phyloP scores from a whole-genome alignment of 2,888 invertebrate genomes.

The Orthonevra nobilis region DNA sequence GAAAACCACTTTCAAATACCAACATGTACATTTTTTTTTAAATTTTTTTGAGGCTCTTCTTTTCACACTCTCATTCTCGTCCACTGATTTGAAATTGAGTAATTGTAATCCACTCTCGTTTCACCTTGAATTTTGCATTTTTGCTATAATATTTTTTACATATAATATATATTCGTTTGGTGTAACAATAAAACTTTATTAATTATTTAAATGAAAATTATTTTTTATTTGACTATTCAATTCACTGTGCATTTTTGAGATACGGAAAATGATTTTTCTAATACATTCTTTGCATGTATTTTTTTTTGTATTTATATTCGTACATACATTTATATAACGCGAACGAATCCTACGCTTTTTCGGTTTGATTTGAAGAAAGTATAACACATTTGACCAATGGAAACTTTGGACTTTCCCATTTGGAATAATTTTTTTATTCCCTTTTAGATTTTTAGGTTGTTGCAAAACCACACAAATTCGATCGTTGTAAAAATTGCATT shows the following conservation, averaged over 20 bases:
- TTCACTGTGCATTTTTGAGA: slow-evolving; percentile 48
- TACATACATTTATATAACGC: slow-evolving; percentile 56
- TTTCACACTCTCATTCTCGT: slow-evolving; percentile 67
- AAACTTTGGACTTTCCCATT: slow-evolving; percentile 57
- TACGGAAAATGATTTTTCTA: slow-evolving; percentile 9
- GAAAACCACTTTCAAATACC: slow-evolving; percentile 51
- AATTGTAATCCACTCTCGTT: slow-evolving; percentile 68
- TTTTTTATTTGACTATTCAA: slow-evolving; percentile 28
- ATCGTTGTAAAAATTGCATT: slow-evolving; percentile 61
- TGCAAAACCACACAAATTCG: slow-evolving; percentile 47
- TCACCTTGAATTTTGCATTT: slow-evolving; percentile 68
- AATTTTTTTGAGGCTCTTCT: slow-evolving; percentile 28
- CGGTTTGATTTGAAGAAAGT: slow-evolving; percentile 31
- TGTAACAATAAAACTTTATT: slow-evolving; percentile 27
- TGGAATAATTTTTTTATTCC: slow-evolving; percentile 14
- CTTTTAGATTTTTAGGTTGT: slow-evolving; percentile 9
- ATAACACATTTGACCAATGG: slow-evolving; percentile 60
- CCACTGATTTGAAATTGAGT: slow-evolving; percentile 60
- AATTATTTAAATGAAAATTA: slow-evolving; percentile 7
- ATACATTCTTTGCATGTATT: too few relatives aligned
- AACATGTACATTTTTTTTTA: slow-evolving; percentile 38
- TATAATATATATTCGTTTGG: slow-evolving; percentile 10
- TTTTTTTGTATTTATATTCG: slow-evolving; percentile 29
- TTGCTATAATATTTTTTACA: slow-evolving; percentile 14
- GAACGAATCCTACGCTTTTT: slow-evolving; percentile 36